A percentile compares a stretch with the other conserved stretches of the same genome.
These are phyloP conservation scores for Cerceris ruficornis DNA, from an alignment of 2,888 invertebrate genomes.

Conservation along the genomic window DNA sequence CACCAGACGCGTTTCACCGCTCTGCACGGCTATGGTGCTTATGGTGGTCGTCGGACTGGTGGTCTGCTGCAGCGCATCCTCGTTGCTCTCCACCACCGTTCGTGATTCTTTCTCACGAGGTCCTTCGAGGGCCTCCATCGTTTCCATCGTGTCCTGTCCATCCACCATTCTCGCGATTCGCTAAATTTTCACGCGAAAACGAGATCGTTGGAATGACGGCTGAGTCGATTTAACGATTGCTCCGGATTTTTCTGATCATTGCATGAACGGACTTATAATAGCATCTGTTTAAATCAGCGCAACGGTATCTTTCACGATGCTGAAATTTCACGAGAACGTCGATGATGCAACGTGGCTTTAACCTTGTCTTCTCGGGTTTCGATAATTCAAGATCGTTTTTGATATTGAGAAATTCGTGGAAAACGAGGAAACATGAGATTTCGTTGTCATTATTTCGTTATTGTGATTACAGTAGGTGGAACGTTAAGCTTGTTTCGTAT, in stretches of 20 bases:
- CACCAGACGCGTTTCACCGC: slow-evolving; percentile 92
- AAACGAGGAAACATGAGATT: no score
- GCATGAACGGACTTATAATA: background rate
- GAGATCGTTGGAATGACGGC: slow-evolving; percentile 37
- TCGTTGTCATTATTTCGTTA: no score
- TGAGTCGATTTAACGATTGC: slow-evolving; percentile 46
- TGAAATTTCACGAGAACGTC: no score
- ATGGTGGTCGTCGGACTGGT: slow-evolving; percentile 88
- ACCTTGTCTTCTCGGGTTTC: no score
- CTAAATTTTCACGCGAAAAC: slow-evolving; percentile 43
- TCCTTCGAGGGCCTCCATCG: slow-evolving; percentile 58
- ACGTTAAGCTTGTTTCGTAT: no score
- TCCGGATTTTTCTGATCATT: background rate
- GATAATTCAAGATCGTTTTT: no score
- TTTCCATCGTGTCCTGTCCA: slow-evolving; percentile 70
- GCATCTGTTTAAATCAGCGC: no score
- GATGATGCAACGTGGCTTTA: no score
- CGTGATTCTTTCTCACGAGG: slow-evolving; percentile 51
- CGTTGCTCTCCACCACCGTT: slow-evolving; percentile 49
- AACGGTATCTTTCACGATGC: no score
- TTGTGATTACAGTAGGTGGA: no score
- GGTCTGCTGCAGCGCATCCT: slow-evolving; percentile 59
- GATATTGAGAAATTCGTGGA: no score
- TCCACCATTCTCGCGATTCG: slow-evolving; percentile 70
- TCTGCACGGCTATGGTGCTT: slow-evolving; percentile 95